Base-by-base conservation (phyloP, 2,113 vertebrate species). In the Tychaedon coryphoeus region DNA sequence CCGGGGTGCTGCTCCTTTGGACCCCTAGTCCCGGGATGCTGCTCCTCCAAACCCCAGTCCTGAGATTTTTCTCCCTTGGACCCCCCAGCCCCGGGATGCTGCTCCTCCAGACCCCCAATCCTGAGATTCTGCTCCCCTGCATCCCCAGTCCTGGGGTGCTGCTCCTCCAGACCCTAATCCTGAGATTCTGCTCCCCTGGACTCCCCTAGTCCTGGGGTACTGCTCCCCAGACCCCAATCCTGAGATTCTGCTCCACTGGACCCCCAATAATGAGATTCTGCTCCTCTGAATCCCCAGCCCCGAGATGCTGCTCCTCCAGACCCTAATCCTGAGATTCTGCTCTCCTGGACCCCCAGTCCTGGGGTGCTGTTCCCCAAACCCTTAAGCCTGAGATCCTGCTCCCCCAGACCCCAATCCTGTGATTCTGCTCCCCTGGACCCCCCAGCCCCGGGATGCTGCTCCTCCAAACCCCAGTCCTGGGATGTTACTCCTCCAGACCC, bases 341-440 rank as follows among this genome's bases (percentile, higher is more conserved):
- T 23, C 12, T 19, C 18, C 10, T 6, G 17, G 9, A 26, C 14
- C 8, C 18, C 12, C 4, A 36, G 5, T 18, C 15, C 14, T 4
- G 1, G 12, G 11, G 14, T 40, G 25, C 18, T 40, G 36, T 8
- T 60, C 57, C 4, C 9, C 6, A n/a, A n/a, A n/a, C n/a, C n/a
- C n/a, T n/a, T n/a, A n/a, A n/a, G n/a, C n/a, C n/a, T n/a, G n/a
- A n/a, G n/a, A n/a, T n/a, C n/a, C n/a, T n/a, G 36, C 12, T 60
- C 57, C 4, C 9, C 6, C 5, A 2, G 15, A 24, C 22, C 24
- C 8, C 9, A 11, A 33, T 38, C 19, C 4, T 6, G 34, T 2
- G 24, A 8, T 60, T 7, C 24, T 14, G 23, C 20, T n/a, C 22
- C 20, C 29, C 8, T 42, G 14, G 29, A 36, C 36, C 19, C 61